These are phyloP conservation scores for Corythaeola cristata DNA, from an alignment of 2,113 vertebrate species.

Conservation along the genomic window DNA sequence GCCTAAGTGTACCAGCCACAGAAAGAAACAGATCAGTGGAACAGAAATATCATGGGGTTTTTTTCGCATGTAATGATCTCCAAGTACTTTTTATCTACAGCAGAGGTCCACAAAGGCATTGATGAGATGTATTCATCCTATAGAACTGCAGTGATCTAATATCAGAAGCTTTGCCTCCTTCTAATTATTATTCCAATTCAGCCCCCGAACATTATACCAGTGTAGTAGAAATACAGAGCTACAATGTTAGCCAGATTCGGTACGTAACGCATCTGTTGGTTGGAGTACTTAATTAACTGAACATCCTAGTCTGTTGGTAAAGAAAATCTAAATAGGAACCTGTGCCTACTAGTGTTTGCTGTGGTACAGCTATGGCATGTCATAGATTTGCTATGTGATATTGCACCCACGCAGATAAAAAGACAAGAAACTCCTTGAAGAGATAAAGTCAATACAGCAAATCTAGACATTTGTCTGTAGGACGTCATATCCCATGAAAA, in stretches of 20 bases:
- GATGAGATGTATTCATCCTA: neutral
- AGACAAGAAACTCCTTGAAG: neutral
- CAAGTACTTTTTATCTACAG: neutral
- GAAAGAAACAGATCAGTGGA: neutral
- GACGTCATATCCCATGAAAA: neutral
- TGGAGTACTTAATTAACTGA: neutral
- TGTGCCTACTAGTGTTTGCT: neutral
- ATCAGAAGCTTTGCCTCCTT: neutral
- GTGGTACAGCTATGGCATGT: neutral
- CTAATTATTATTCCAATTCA: neutral
- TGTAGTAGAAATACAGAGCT: neutral
- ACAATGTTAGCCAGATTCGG: neutral
- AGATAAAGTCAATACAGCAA: neutral
- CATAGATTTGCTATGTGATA: neutral
- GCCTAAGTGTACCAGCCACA: neutral
- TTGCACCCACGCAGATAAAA: neutral
- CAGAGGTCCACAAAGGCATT: neutral
- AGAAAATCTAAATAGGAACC: neutral
- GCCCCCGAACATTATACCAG: neutral
- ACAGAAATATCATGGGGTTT: accelerated
- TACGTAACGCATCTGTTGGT: too few relatives aligned
- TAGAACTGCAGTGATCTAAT: neutral
- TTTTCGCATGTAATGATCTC: neutral
- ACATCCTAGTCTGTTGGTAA: neutral
- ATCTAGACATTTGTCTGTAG: neutral